Base-by-base conservation (phyloP, 2,797 vertebrate species). In the Eupleurogrammus muticus region DNA sequence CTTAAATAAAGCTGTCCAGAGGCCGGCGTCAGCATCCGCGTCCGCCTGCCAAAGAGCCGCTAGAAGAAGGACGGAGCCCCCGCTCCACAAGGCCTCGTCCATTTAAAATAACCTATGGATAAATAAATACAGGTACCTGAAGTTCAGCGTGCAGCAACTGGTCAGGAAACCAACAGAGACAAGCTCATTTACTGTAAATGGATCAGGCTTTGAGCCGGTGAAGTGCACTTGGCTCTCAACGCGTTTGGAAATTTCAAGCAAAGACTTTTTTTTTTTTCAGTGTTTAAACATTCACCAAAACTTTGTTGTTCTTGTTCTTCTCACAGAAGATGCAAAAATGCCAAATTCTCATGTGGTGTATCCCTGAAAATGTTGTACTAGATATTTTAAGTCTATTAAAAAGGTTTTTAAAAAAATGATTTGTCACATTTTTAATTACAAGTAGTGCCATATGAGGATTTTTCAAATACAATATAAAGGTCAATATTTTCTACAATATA, bases 141-240 rank as follows among this genome's bases (percentile, higher is more conserved):
- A 90, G 90, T 91, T 91, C 88, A 90, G 88, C 89, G 87, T 89
- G 80, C 90, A 85, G 90, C 91, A 92, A 93, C 92, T 93, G 92
- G 90, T 89, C 91, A 90, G 91, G 91, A 93, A 92, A 91, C 89
- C 87, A 89, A 88, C 87, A 90, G 90, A 92, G 91, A 92, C 92
- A 89, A 91, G 90, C 90, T 92, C 89, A 91, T 93, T 93, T 93
- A 91, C 86, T 81, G 91, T 92, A 92, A 92, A 92, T 87, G 92
- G 87, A 92, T 93, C 90, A 91, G n/a, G 87, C 86, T 82, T 85
- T 77, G 89, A 92, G 89, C 83, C 52, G 67, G 76, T 91, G 88
- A 92, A 92, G 87, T 92, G 85, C 82, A 87, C 83, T 92, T 92
- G 91, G 92, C 92, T 80, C 70, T 42, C 74, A 51, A 70, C 3